Conservation (phyloP, 2,797 vertebrate species). For the Tenualosa ilisha region DNA sequence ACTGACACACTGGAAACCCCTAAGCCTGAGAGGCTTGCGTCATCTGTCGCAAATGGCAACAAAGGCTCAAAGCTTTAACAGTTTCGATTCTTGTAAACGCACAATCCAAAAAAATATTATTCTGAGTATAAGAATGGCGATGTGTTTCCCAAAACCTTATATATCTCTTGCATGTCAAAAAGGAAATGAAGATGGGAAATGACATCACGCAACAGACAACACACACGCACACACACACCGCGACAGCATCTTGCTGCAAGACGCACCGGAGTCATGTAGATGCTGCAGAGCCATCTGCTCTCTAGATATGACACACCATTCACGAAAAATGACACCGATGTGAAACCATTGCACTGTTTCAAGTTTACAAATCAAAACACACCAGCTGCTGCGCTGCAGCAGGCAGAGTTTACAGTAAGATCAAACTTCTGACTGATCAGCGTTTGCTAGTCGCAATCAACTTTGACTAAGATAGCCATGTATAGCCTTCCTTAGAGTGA, state of each 20-base stretch:
- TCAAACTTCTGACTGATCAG: not conserved
- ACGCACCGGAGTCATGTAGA: not conserved
- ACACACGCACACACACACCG: not conserved
- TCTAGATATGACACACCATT: constrained; percentile 7
- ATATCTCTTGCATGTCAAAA: not conserved
- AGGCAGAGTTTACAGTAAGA: constrained; percentile 8
- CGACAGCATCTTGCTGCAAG: not conserved
- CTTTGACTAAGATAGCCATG: not conserved
- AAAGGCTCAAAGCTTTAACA: not conserved
- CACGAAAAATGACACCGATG: not conserved
- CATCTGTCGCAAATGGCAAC: not conserved
- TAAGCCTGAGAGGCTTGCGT: not conserved
- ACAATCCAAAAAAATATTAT: not conserved
- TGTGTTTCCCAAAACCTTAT: not conserved
- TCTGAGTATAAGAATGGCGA: not conserved
- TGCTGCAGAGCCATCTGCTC: not conserved
- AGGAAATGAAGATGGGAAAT: not conserved
- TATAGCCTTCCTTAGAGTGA: not conserved
- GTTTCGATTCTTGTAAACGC: constrained; percentile 13
- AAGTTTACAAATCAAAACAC: constrained; percentile 3
- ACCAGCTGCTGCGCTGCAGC: not conserved
- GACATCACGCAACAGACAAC: not conserved
- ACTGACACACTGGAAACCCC: constrained; percentile 24
- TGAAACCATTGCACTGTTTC: not conserved
- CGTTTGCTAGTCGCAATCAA: not conserved